Base-by-base conservation (phyloP, 1,140 invertebrate genomes). In the Limonius californicus region DNA sequence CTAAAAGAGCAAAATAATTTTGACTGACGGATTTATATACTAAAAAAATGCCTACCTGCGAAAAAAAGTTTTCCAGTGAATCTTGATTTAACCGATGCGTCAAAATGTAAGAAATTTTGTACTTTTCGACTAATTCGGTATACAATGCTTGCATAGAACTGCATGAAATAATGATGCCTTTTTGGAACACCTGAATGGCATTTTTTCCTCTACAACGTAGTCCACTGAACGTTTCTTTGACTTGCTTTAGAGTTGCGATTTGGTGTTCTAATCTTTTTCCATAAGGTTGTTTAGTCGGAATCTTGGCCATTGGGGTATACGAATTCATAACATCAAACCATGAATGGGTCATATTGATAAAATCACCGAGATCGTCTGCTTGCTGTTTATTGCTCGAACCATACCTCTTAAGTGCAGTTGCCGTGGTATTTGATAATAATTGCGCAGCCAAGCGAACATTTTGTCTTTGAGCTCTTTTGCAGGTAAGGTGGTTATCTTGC, bases 291-390 rank as follows among this genome's bases (percentile, higher is more conserved):
- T 64, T 67, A 1, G 59, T 57, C 42, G 62, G 62, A 1, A 62
- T 62, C 9, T 15, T 21, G n/a, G 30, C 53, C 15, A n/a, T 4
- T 21, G 39, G 39, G 20, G 54, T 43, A 45, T 66, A 66, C 14
- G 54, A 39, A 61, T 66, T 67, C 15, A 67, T 21, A 1, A 66
- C 55, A 58, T 67, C 62, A 61, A 66, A 63, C 65, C 65, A 67
- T 15, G 15, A 19, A 14, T 58, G 23, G 1, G 61, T 20, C 14
- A 57, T 7, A 16, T 58, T 6, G 2, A 64, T 30, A 61, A 64
- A 67, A 1, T 58, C 27, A 14, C 30, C 54, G 8, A 61, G 9
- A 55, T 61, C n/a, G n/a, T n/a, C n/a, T n/a, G n/a, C n/a, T n/a
- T n/a, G n/a, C n/a, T n/a, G n/a, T n/a, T n/a, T n/a, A n/a, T n/a